Evolutionary conservation across 2,888 invertebrate genomes (phyloP).

Genomic region (Eretmocerus hayati): DNA sequence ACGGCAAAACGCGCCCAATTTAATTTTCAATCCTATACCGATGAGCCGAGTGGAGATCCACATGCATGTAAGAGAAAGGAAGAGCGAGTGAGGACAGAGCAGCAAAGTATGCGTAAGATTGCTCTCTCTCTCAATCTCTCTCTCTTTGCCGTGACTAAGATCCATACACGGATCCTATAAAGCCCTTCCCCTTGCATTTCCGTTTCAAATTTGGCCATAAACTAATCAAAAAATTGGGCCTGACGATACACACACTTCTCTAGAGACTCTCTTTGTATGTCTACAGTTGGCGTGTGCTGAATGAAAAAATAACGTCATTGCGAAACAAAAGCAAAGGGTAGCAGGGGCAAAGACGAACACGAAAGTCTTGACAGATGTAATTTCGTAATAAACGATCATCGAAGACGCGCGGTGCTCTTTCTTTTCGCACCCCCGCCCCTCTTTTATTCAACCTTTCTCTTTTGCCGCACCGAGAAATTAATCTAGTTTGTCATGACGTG

Average conservation of each 20-base stretch:
- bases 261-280: too few species aligned
- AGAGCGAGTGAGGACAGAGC: background rate
- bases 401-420: constrained; percentile 25
- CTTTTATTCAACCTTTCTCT: background rate
- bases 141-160: too few species aligned
- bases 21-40: constrained; percentile 1
- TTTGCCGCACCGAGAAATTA: constrained; percentile 37
- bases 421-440: background rate
- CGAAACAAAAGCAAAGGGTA: constrained; percentile 8
- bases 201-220: constrained; percentile 17
- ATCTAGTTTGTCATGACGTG: constrained; percentile 48
- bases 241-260: constrained; percentile 7
- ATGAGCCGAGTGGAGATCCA: background rate
- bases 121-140: background rate
- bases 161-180: background rate
- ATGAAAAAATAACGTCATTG: constrained; percentile 22
- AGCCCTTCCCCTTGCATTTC: constrained; percentile 3
- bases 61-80: background rate
- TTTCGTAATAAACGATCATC: constrained; percentile 46
- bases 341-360: background rate
- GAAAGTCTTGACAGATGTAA: constrained; percentile 38
- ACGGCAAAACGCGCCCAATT: constrained; percentile 1
- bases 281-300: too few species aligned
- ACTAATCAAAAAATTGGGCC: constrained; percentile 20
- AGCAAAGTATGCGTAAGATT: background rate